Percentiles rank a stretch among this genome's conserved stretches.
Conservation (phyloP, 2,888 invertebrate species). For the Xestobium rufovillosum region DNA sequence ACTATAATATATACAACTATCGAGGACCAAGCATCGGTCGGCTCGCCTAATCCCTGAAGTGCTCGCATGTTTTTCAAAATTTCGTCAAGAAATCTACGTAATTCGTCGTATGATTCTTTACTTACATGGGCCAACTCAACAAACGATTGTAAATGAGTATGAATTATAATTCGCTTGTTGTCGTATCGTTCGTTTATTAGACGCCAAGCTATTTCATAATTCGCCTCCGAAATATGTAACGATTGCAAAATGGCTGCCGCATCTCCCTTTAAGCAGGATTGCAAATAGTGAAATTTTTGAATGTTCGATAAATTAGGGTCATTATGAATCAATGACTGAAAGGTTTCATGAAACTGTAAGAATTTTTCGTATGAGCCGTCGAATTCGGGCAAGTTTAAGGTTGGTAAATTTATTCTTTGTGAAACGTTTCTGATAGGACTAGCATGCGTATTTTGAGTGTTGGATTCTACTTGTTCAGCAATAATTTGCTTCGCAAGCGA, state of each 20-base stretch:
- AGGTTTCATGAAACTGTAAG: conserved; percentile 13
- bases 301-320: conserved; percentile 12
- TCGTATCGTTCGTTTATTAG: conserved; percentile 16
- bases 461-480: no score
- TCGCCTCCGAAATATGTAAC: conserved; percentile 12
- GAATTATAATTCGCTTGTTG: no score
- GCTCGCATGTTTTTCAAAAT: conserved; percentile 23
- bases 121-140: no score
- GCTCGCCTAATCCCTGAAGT: conserved; percentile 20
- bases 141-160: conserved; percentile 20
- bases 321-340: conserved; percentile 15
- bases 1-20: conserved; percentile 23
- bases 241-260: conserved; percentile 17
- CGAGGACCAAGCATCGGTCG: conserved; percentile 24
- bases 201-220: conserved; percentile 16
- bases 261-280: conserved; percentile 18
- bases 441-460: no score
- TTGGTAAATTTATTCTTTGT: conserved; percentile 15
- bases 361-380: no score
- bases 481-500: no score
- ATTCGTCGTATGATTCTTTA: conserved; percentile 14
- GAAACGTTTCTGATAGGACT: no score
- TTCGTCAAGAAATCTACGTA: conserved; percentile 22
- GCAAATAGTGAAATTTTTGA: conserved; percentile 20
- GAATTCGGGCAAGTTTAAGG: conserved; percentile 14